phyloP scores from a whole-genome alignment of 2,888 invertebrate genomes.

The Acronicta leporina region DNA sequence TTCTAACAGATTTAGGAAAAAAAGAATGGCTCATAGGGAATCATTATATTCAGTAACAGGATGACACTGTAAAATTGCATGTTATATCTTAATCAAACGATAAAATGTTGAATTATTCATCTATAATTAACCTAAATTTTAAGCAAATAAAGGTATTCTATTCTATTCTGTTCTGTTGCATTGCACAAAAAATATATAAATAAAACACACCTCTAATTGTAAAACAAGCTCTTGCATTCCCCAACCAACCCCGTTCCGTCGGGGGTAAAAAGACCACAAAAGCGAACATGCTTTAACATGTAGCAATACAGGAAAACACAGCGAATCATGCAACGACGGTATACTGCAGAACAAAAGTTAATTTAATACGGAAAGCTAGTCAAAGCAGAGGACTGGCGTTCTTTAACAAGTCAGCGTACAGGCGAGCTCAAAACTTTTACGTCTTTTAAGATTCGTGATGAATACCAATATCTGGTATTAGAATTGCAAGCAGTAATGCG shows the following conservation, averaged over 20 bases:
- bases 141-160: too few species aligned
- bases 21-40: too few species aligned
- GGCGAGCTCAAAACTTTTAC: conserved; percentile 27
- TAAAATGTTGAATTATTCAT: too few species aligned
- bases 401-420: conserved; percentile 53
- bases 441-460: conserved; percentile 8
- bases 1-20: too few species aligned
- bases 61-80: too few species aligned
- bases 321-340: conserved; percentile 44
- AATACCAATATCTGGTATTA: conserved; percentile 20
- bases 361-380: conserved; percentile 58
- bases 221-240: too few species aligned
- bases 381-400: conserved; percentile 52
- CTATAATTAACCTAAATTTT: too few species aligned
- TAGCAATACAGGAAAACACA: conserved; percentile 40
- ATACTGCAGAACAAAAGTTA: conserved; percentile 57
- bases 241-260: background rate
- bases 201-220: too few species aligned
- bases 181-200: too few species aligned
- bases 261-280: conserved; percentile 5
- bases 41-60: too few species aligned
- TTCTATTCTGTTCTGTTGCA: too few species aligned
- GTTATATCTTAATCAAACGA: too few species aligned
- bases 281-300: conserved; percentile 33
- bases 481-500: conserved; percentile 18